A percentile compares a stretch with the other conserved stretches of the same genome.
Evolutionary conservation across 2,797 vertebrate genomes (phyloP).

Genomic region (Phrynocephalus forsythii): DNA sequence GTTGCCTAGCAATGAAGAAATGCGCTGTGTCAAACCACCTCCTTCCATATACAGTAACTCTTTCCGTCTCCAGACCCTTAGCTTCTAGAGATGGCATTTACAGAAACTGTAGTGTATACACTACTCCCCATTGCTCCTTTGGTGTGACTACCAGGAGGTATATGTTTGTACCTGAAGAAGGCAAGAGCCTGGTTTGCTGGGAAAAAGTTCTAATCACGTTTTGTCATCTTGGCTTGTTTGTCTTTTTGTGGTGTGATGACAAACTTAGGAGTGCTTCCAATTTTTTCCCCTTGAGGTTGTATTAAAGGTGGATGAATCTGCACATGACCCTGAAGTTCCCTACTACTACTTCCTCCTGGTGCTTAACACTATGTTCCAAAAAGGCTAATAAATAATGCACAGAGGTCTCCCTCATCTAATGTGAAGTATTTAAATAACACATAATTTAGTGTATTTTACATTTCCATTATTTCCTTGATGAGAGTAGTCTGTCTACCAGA

Average conservation of each 20-base stretch:
- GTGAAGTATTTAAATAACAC: no score
- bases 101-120: background rate
- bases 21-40: background rate
- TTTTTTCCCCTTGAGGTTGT: background rate
- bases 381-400: no score
- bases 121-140: no score
- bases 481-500: no score
- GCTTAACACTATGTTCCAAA: no score
- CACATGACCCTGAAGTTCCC: no score
- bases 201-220: background rate
- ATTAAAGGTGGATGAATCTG: no score
- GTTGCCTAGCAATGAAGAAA: slow-evolving; percentile 16
- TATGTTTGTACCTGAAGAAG: background rate
- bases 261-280: background rate
- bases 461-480: no score
- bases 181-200: background rate
- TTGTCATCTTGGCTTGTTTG: background rate
- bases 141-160: background rate
- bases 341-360: no score
- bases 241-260: background rate
- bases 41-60: background rate
- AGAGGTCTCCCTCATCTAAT: no score
- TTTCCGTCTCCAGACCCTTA: background rate
- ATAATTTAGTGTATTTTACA: no score
- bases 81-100: background rate